Conservation (phyloP, 2,888 invertebrate species). For the Steinernema hermaphroditum region DNA sequence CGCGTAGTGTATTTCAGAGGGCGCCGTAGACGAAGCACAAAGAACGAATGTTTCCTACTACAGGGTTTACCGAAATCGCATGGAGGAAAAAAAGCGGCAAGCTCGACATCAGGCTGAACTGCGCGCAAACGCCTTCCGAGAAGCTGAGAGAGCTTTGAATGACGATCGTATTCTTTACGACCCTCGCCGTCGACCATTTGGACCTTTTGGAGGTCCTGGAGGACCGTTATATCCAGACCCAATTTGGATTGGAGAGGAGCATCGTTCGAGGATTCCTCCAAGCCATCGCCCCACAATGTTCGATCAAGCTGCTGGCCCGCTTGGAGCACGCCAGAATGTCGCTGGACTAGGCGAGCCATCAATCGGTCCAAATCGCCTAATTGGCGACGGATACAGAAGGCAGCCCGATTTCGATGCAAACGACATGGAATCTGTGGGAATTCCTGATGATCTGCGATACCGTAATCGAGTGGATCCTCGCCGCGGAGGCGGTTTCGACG, state of each 20-base stretch:
- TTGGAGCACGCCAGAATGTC: neutral
- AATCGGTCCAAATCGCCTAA: neutral
- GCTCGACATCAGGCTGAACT: no score
- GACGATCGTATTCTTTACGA: no score
- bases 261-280: neutral
- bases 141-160: no score
- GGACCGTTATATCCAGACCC: no score
- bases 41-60: neutral
- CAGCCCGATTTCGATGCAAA: neutral
- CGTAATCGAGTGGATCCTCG: no score
- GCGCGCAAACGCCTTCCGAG: no score
- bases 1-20: neutral
- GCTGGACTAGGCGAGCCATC: neutral
- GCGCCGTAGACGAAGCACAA: neutral
- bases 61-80: neutral
- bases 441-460: no score
- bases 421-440: neutral
- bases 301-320: no score
- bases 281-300: neutral
- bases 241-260: neutral
- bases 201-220: no score
- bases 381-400: constrained; percentile 2
- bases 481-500: neutral
- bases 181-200: no score
- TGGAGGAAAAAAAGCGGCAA: no score